Percentiles rank a stretch among this genome's conserved stretches.
Evolutionary conservation across 2,113 vertebrate genomes (phyloP).

Genomic region (Hemichromis elongatus): DNA sequence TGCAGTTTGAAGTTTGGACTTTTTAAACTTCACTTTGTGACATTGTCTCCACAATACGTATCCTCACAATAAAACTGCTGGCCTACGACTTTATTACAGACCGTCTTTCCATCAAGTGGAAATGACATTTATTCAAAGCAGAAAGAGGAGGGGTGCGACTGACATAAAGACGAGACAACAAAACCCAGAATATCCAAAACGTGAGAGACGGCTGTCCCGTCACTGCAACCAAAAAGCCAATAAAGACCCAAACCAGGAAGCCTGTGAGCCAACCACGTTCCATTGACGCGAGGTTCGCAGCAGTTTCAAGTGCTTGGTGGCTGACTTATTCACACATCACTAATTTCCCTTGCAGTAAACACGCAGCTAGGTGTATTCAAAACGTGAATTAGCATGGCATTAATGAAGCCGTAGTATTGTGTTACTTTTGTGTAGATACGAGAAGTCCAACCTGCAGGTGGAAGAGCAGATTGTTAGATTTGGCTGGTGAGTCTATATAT

Average conservation of each 20-base stretch:
- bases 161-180: background rate
- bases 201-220: rapidly evolving
- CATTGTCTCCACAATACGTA: too few species aligned
- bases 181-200: background rate
- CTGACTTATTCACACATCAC: background rate
- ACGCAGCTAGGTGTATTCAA: background rate
- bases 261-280: background rate
- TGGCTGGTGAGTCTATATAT: background rate
- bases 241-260: background rate
- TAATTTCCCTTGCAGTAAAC: background rate
- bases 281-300: background rate
- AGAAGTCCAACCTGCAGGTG: background rate
- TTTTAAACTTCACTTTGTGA: background rate
- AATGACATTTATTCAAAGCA: background rate
- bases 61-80: background rate
- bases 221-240: background rate
- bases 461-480: background rate
- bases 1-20: background rate
- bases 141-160: background rate
- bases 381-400: background rate
- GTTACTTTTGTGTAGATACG: background rate
- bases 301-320: background rate
- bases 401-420: background rate
- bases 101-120: background rate
- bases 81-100: background rate